A percentile compares a stretch with the other conserved stretches of the same genome.
Conservation (phyloP, 2,113 vertebrate genomes). For the Stercorarius parasiticus region DNA sequence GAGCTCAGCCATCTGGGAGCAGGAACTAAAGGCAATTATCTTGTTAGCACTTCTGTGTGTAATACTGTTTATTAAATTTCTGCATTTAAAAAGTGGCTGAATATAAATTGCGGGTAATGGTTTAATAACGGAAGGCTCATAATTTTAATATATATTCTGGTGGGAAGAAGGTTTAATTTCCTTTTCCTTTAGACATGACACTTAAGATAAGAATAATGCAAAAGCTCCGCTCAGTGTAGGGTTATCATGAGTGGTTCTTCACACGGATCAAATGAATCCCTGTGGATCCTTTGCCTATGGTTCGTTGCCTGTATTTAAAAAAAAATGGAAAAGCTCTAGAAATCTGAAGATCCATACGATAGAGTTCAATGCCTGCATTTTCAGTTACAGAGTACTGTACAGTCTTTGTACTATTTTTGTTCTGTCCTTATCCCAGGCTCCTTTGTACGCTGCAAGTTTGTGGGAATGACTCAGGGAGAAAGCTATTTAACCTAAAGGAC, state of each 20-base stretch:
- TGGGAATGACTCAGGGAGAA: slow-evolving; percentile 69
- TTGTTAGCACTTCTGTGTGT: neutral
- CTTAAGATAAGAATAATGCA: neutral
- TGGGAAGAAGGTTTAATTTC: neutral
- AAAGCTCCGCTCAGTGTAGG: neutral
- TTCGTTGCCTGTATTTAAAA: neutral
- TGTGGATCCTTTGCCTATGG: neutral
- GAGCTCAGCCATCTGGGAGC: neutral
- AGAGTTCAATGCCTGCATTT: slow-evolving; percentile 28
- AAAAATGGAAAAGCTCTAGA: neutral
- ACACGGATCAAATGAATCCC: neutral
- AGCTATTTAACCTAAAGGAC: slow-evolving; percentile 71
- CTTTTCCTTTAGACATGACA: neutral
- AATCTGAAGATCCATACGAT: neutral
- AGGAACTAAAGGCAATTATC: neutral
- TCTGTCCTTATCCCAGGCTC: slow-evolving; percentile 49
- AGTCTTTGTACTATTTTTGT: slow-evolving; percentile 65
- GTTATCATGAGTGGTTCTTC: neutral
- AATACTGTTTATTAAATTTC: neutral
- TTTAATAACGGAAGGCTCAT: neutral
- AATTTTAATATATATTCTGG: neutral
- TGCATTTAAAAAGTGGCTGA: neutral
- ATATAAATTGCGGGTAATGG: neutral
- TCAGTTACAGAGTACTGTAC: slow-evolving; percentile 46
- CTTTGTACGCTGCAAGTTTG: slow-evolving; percentile 54